phyloP scores from a whole-genome alignment of 2,797 vertebrate genomes.

The Cyclura pinguis region DNA sequence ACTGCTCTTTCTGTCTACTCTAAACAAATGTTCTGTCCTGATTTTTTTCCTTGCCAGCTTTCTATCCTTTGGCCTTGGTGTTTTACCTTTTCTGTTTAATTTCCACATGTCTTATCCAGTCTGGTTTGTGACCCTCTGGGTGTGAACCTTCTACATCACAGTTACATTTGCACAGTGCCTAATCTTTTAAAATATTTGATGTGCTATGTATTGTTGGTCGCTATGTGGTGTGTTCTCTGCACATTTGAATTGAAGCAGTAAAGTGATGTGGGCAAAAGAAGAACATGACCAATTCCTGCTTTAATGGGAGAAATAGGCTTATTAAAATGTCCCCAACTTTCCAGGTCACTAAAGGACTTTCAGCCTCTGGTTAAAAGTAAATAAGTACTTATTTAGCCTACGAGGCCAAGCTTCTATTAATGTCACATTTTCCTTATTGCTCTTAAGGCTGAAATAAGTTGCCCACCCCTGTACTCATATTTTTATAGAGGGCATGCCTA shows the following conservation, averaged over 20 bases:
- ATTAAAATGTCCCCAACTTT: background rate
- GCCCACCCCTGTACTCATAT: background rate
- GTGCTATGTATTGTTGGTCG: background rate
- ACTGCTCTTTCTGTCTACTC: background rate
- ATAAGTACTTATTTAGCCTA: background rate
- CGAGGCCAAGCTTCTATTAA: too few relatives aligned
- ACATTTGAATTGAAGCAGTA: slow-evolving; percentile 1
- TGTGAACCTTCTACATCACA: background rate
- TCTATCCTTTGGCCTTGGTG: background rate
- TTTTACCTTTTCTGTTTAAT: background rate
- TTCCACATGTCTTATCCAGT: background rate
- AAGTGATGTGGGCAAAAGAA: background rate
- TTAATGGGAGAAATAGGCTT: background rate
- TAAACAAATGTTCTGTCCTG: background rate
- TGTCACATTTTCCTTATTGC: background rate
- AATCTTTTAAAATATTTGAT: background rate
- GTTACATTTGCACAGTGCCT: background rate
- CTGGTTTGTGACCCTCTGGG: background rate
- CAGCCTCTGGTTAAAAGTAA: background rate
- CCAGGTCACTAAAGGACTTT: background rate
- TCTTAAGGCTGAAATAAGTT: background rate
- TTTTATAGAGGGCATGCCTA: slow-evolving; percentile 2
- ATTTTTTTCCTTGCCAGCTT: background rate
- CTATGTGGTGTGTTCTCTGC: background rate
- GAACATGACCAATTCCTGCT: background rate